Percentiles rank a stretch among this genome's conserved stretches.
phyloP scores from a whole-genome alignment of 2,797 vertebrate species.

The Molossus alvarezi region DNA sequence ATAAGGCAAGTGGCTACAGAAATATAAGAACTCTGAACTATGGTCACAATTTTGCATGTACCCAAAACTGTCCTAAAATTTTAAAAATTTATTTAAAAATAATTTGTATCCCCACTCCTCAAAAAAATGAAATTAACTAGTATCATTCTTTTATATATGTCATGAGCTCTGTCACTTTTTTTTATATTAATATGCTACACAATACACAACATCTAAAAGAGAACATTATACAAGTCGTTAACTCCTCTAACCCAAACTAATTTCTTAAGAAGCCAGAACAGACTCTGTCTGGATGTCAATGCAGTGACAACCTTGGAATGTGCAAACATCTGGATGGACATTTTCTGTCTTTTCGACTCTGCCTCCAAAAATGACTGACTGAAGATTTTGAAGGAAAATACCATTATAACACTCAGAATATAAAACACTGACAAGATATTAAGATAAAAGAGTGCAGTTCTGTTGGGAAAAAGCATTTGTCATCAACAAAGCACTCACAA shows the following conservation, averaged over 20 bases:
- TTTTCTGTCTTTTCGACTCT: conserved; percentile 30
- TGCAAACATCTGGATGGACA: not conserved
- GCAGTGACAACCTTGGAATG: not conserved
- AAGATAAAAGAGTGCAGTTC: not conserved
- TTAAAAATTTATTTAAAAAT: conserved; percentile 22
- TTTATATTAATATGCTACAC: not conserved
- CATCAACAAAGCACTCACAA: not conserved
- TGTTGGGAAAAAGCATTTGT: not conserved
- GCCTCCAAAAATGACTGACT: not conserved
- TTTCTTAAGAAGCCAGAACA: conserved; percentile 16
- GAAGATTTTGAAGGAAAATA: not conserved
- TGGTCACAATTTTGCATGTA: not conserved
- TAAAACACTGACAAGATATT: not conserved
- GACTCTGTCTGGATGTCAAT: not conserved
- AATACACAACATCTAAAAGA: not conserved
- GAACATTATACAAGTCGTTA: not conserved
- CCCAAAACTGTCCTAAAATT: not conserved
- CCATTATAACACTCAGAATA: not conserved
- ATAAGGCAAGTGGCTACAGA: not conserved
- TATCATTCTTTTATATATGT: not conserved
- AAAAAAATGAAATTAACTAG: not conserved
- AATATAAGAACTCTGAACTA: not conserved
- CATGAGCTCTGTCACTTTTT: not conserved
- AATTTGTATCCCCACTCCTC: not conserved
- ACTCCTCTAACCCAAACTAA: not conserved